These are phyloP conservation scores for Goniozus legneri DNA, from an alignment of 1,140 invertebrate genomes.

Conservation along the genomic window DNA sequence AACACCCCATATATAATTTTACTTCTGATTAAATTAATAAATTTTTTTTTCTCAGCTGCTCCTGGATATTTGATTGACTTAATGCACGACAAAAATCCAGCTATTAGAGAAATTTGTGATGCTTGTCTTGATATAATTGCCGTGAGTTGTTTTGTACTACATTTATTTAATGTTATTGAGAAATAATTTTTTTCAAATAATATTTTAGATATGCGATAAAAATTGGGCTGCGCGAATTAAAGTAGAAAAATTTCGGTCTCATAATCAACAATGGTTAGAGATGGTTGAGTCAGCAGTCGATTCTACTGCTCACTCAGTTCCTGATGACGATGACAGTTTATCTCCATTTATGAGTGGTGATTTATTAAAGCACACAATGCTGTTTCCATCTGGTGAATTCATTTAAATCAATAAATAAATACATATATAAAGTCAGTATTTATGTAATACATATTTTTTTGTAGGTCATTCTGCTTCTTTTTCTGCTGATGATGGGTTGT, in stretches of 20 bases:
- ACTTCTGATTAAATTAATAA: no score
- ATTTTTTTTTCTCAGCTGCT: slow-evolving; percentile 63
- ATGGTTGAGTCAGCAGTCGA: slow-evolving; percentile 77
- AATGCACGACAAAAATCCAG: slow-evolving; percentile 94
- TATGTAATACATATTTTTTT: slow-evolving; percentile 17
- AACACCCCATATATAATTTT: no score
- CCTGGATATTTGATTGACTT: slow-evolving; percentile 96
- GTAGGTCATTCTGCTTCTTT: slow-evolving; percentile 46
- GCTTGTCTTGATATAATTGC: slow-evolving; percentile 88
- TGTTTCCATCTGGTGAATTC: slow-evolving; percentile 62
- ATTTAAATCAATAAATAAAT: no score
- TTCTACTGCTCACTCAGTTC: slow-evolving; percentile 52
- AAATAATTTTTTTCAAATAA: slow-evolving; percentile 3
- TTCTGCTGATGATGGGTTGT: slow-evolving; percentile 50
- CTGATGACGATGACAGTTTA: slow-evolving; percentile 63
- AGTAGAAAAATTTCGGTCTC: slow-evolving; percentile 91
- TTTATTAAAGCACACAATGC: slow-evolving; percentile 66
- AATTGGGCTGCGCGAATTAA: slow-evolving; percentile 91
- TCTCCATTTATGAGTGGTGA: slow-evolving; percentile 70
- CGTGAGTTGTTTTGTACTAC: slow-evolving; percentile 50
- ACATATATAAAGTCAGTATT: slow-evolving; percentile 9
- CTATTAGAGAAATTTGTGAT: slow-evolving; percentile 89
- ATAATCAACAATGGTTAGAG: slow-evolving; percentile 97
- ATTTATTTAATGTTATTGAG: slow-evolving; percentile 10
- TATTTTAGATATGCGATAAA: slow-evolving; percentile 71